phyloP scores from a whole-genome alignment of 2,113 vertebrate genomes.

The Lutjanus erythropterus region DNA sequence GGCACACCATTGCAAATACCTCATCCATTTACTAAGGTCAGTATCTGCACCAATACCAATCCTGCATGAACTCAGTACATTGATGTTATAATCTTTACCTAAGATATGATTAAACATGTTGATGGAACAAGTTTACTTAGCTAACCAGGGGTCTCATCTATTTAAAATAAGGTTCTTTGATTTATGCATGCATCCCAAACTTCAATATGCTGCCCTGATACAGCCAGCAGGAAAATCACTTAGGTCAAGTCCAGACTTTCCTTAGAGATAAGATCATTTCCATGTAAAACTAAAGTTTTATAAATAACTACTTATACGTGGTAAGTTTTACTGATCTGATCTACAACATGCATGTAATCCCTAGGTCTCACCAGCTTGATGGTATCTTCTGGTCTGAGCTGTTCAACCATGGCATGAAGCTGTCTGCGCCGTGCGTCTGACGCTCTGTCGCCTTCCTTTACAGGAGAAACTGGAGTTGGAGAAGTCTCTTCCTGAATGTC shows the following conservation, averaged over 20 bases:
- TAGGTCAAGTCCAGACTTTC: too few species aligned
- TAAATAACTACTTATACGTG: too few species aligned
- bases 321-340: background rate
- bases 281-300: too few species aligned
- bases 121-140: background rate
- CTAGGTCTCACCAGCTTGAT: constrained; percentile 89
- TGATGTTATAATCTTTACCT: background rate
- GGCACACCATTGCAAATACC: background rate
- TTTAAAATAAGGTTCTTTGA: too few species aligned
- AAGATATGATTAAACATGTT: background rate
- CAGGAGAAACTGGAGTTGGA: constrained; percentile 32
- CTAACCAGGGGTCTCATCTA: too few species aligned
- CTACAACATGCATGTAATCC: background rate
- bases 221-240: too few species aligned
- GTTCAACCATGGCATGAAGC: constrained; percentile 91
- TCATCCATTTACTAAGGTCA: background rate
- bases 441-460: constrained; percentile 37
- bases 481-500: constrained; percentile 52
- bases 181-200: too few species aligned
- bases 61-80: background rate
- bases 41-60: background rate
- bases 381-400: constrained; percentile 91
- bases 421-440: constrained; percentile 85
- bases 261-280: too few species aligned
- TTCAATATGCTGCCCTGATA: too few species aligned